A percentile compares a stretch with the other conserved stretches of the same genome.
phyloP scores from a whole-genome alignment of 2,888 invertebrate genomes.

The Monoplex corrugatus region DNA sequence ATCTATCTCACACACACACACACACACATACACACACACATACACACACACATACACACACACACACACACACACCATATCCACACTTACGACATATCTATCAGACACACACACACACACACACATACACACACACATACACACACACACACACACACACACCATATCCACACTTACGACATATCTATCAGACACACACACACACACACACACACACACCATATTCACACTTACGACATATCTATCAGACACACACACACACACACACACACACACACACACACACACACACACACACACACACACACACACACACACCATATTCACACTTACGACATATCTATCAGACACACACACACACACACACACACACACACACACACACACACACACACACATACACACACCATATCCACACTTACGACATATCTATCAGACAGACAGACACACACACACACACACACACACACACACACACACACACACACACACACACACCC shows the following conservation, averaged over 20 bases:
- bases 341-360: not conserved
- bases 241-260: no score
- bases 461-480: no score
- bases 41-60: constrained; percentile 36
- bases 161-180: not conserved
- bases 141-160: not conserved
- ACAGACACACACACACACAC: no score
- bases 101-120: not conserved
- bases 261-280: not conserved
- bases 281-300: not conserved
- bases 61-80: constrained; percentile 24
- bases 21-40: constrained; percentile 26
- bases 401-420: not conserved
- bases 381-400: not conserved
- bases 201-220: not conserved
- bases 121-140: not conserved
- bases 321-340: no score
- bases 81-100: no score
- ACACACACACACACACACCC: no score
- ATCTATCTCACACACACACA: no score
- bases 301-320: not conserved
- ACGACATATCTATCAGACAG: not conserved
- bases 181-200: constrained; percentile 1
- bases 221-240: not conserved
- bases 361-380: constrained; percentile 15